Conservation (phyloP, 1,140 invertebrate genomes). For the Ceratoteleas bidentatus region DNA sequence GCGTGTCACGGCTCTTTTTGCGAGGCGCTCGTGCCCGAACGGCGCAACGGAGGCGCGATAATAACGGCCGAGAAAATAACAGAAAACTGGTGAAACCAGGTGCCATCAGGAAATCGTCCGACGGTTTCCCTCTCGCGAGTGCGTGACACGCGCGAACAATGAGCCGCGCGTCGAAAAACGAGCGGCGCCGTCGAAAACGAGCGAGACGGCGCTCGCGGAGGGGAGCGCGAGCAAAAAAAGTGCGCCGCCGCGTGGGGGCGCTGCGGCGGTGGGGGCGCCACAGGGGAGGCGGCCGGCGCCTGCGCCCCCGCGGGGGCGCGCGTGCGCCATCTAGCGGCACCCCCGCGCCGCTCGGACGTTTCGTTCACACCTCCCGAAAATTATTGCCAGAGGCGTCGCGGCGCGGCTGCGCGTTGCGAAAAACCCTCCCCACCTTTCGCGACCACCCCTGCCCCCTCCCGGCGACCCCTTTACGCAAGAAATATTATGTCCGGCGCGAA, state of each 20-base stretch:
- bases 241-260: neutral
- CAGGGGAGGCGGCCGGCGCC: constrained; percentile 46
- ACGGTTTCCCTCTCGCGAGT: constrained; percentile 74
- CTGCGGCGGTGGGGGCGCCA: too few species aligned
- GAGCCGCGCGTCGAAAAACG: constrained; percentile 64
- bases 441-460: too few species aligned
- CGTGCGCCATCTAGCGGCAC: constrained; percentile 42
- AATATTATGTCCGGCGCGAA: constrained; percentile 57
- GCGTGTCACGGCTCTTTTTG: constrained; percentile 2
- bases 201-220: neutral
- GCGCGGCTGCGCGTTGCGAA: constrained; percentile 68
- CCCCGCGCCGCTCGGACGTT: constrained; percentile 49
- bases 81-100: constrained; percentile 72
- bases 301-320: constrained; percentile 68
- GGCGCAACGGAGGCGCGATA: constrained; percentile 35
- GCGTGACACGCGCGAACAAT: constrained; percentile 78
- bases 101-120: constrained; percentile 75
- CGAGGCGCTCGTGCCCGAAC: constrained; percentile 46
- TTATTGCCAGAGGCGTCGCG: constrained; percentile 75
- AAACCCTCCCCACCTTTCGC: too few species aligned
- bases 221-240: neutral
- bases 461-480: constrained; percentile 6
- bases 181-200: constrained; percentile 46
- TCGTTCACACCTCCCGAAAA: constrained; percentile 78
- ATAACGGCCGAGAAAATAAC: constrained; percentile 58